A percentile compares a stretch with the other conserved stretches of the same genome.
phyloP scores from a whole-genome alignment of 2,888 invertebrate species.

The Chymomyza amoena region DNA sequence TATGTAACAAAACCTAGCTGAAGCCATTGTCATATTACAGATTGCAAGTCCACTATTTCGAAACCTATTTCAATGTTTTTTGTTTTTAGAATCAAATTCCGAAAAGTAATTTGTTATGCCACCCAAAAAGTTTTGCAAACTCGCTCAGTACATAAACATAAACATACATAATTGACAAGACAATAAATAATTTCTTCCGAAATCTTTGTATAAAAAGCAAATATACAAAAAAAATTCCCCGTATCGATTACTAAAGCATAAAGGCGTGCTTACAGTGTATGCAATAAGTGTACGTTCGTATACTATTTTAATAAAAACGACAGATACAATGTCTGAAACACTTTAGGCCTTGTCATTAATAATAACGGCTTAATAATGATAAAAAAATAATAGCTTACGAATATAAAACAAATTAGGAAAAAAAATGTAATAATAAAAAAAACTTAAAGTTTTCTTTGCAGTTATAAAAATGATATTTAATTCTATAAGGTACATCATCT shows the following conservation, averaged over 20 bases:
- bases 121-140: not conserved
- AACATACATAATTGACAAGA: slow-evolving; percentile 15
- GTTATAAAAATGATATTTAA: too few relatives aligned
- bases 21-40: not conserved
- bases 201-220: slow-evolving; percentile 39
- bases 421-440: too few relatives aligned
- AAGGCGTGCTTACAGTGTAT: slow-evolving; percentile 20
- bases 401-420: too few relatives aligned
- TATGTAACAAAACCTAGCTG: not conserved
- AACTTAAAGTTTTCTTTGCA: too few relatives aligned
- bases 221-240: slow-evolving; percentile 57
- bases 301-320: not conserved
- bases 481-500: too few relatives aligned
- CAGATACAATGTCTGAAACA: too few relatives aligned
- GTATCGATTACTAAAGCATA: slow-evolving; percentile 65
- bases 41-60: not conserved
- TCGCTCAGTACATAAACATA: slow-evolving; percentile 16
- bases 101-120: not conserved
- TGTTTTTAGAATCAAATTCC: not conserved
- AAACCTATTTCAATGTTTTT: too few relatives aligned
- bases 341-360: too few relatives aligned
- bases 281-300: not conserved
- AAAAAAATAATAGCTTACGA: too few relatives aligned
- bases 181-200: slow-evolving; percentile 56
- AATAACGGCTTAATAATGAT: too few relatives aligned